A percentile compares a stretch with the other conserved stretches of the same genome.
Conservation (phyloP, 2,113 vertebrate genomes). For the Bufo bufo region DNA sequence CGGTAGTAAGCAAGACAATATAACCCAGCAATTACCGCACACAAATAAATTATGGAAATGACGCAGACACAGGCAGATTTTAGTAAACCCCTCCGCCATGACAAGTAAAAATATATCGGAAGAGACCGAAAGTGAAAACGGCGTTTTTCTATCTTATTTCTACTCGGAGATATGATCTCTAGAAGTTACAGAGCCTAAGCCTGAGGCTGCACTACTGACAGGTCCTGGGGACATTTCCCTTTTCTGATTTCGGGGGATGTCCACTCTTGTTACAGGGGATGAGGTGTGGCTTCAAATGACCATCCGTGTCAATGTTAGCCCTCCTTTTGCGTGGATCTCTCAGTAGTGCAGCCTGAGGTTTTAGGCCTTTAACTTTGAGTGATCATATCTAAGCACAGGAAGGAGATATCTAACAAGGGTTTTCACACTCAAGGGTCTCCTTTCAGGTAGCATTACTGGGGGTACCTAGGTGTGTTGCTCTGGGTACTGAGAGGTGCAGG, state of each 20-base stretch:
- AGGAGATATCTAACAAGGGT: neutral
- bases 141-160: too few relatives aligned
- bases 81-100: neutral
- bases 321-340: neutral
- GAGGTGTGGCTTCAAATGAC: too few relatives aligned
- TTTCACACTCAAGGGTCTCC: too few relatives aligned
- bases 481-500: too few relatives aligned
- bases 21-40: neutral
- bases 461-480: too few relatives aligned
- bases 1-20: neutral
- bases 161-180: neutral
- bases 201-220: neutral
- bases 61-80: neutral
- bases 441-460: too few relatives aligned
- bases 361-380: neutral
- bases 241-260: too few relatives aligned
- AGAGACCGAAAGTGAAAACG: neutral
- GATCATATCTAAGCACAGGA: neutral
- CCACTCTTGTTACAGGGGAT: too few relatives aligned
- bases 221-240: neutral
- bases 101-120: too few relatives aligned
- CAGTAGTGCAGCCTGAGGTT: neutral
- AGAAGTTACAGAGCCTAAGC: neutral
- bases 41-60: neutral
- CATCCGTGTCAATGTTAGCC: too few relatives aligned